Base-by-base conservation (phyloP, 2,888 invertebrate genomes). In the Drosophila yooni region DNA sequence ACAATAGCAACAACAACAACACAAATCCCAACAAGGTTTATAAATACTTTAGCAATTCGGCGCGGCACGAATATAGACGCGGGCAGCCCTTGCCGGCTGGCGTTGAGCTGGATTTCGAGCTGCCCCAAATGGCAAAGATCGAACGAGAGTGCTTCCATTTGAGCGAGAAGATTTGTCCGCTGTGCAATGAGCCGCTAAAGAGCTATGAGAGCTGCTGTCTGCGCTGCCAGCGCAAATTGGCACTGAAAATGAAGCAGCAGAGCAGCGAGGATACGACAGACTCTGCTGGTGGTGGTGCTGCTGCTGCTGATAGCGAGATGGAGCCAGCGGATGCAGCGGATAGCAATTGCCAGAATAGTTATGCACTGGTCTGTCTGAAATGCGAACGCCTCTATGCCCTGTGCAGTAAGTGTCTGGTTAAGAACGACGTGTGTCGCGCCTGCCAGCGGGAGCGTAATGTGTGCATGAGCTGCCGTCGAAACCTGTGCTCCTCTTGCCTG, bases 21-120 rank as follows among this genome's bases (percentile, higher is more conserved):
- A 48, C 43, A n/a, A 76, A 59, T 56, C 56, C 89, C 36, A 92
- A 93, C 70, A 92, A 91, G 76, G 93, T 93, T 3, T 93, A 93
- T 63, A 92, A 92, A 79, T 93, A 93, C 76, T 93, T 93, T 56
- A 93, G 92, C 52, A 93, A 93, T 79, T 93, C 93, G 3, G 93
- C 92, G 4, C 91, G 89, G 7, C 91, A 91, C 74, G 91, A 92
- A 65, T 91, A 92, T 63, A 80, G 81, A 33, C 89, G 89, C 4
- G 89, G 85, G 15, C 75, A 86, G 43, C 86, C 85, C 1, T 21
- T 85, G 48, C 79, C 84, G 5, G 66, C 74, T 8, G 89, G 82
- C 38, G 84, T 89, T 59, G 89, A 90, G 54, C 78, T 91, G 36
- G 90, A 91, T 33, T 79, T 91, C 57, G 90, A 92, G 61, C 52